A percentile compares a stretch with the other conserved stretches of the same genome.
These are phyloP conservation scores for Seriola rivoliana DNA, from an alignment of 2,113 vertebrate species.

Conservation along the genomic window DNA sequence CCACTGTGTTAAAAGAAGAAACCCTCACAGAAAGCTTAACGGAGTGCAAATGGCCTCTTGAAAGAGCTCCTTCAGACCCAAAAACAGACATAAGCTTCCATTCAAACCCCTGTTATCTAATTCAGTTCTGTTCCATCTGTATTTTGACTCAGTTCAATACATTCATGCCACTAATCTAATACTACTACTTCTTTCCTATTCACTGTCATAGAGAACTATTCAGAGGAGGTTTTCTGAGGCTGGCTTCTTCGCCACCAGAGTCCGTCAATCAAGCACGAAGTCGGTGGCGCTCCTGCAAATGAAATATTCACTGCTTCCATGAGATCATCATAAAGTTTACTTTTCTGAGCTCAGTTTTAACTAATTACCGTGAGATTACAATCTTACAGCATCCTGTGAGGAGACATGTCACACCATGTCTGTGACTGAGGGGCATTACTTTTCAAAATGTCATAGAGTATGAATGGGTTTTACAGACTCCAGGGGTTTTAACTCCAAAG, in stretches of 20 bases:
- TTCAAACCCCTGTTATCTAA: conserved; percentile 34
- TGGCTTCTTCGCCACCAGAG: conserved; percentile 1
- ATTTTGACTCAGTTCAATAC: conserved; percentile 23
- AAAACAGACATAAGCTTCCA: conserved; percentile 47
- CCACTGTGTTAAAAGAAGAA: conserved; percentile 49
- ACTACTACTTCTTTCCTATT: conserved; percentile 2
- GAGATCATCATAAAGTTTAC: neutral
- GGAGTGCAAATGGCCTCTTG: conserved; percentile 43
- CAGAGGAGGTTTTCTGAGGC: neutral
- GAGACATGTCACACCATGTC: neutral
- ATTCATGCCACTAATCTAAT: conserved; percentile 14
- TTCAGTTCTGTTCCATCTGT: conserved; percentile 31
- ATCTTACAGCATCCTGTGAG: neutral
- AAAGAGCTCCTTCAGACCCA: conserved; percentile 57
- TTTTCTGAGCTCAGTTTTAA: neutral
- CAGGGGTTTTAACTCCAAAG: too few species aligned
- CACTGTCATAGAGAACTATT: neutral
- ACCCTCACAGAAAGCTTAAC: conserved; percentile 50
- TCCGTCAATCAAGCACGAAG: neutral
- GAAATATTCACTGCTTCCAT: conserved; percentile 3
- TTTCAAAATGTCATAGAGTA: neutral
- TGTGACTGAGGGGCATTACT: neutral
- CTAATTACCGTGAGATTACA: neutral
- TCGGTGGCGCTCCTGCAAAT: neutral
- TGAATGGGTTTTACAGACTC: neutral